phyloP scores from a whole-genome alignment of 2,888 invertebrate species.

The Microplitis manilae region DNA sequence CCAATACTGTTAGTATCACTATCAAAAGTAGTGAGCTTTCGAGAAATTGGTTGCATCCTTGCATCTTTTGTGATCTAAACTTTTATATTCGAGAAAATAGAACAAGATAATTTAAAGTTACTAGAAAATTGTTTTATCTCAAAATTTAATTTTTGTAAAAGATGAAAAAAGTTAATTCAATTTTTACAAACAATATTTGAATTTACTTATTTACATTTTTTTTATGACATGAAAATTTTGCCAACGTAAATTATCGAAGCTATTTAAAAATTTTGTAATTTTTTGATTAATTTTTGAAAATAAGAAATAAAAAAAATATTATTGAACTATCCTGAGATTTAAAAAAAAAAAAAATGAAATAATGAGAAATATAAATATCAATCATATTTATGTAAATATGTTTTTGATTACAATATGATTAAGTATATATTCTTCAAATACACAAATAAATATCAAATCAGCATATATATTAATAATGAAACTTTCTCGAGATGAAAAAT shows the following conservation, averaged over 20 bases:
- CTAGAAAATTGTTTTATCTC: slow-evolving; percentile 32
- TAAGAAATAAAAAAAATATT: too few species aligned
- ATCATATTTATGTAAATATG: too few species aligned
- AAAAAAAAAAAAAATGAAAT: neutral
- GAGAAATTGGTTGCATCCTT: slow-evolving; percentile 29
- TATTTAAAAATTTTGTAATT: too few species aligned
- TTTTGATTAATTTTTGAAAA: too few species aligned
- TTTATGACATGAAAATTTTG: too few species aligned
- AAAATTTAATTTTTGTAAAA: slow-evolving; percentile 19
- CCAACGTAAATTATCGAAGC: too few species aligned
- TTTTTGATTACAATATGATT: too few species aligned
- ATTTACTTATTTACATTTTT: too few species aligned
- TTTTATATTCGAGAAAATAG: slow-evolving; percentile 11
- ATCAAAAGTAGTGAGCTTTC: slow-evolving; percentile 15
- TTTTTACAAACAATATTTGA: neutral
- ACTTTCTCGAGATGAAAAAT: neutral
- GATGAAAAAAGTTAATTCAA: neutral
- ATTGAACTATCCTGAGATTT: too few species aligned
- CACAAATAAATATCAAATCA: slow-evolving; percentile 20
- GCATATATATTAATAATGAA: neutral
- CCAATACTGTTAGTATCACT: neutral
- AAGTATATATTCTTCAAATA: neutral
- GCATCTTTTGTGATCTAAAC: neutral
- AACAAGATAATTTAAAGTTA: slow-evolving; percentile 27
- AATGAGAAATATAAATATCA: neutral